Conservation (phyloP, 2,113 vertebrate species). For the Strix aluco region DNA sequence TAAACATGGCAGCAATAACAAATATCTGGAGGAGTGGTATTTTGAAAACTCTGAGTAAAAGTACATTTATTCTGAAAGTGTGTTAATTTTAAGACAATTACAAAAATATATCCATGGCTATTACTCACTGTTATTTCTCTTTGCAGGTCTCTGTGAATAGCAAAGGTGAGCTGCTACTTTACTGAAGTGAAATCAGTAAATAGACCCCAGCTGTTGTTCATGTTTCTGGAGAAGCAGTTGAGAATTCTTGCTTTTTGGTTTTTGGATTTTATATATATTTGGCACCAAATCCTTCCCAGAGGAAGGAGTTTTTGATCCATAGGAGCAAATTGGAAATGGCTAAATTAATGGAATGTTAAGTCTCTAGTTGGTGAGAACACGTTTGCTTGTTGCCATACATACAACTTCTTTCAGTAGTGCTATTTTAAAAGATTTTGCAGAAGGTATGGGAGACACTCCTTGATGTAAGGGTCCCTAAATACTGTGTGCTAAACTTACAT, state of each 20-base stretch:
- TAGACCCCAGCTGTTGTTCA: neutral
- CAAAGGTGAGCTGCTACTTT: slow-evolving; percentile 83
- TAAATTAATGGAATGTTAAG: neutral
- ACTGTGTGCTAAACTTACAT: neutral
- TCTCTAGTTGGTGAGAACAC: neutral
- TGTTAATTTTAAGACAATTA: neutral
- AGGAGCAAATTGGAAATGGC: neutral
- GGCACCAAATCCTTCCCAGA: neutral
- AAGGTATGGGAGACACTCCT: neutral
- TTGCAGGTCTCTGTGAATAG: slow-evolving; percentile 94
- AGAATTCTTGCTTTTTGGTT: neutral
- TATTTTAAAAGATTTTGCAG: neutral
- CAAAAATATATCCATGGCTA: rapidly evolving
- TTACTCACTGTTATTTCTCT: slow-evolving; percentile 35
- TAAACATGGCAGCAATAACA: neutral
- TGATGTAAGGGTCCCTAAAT: neutral
- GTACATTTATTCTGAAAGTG: neutral
- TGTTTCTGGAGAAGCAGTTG: neutral
- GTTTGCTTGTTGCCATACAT: neutral
- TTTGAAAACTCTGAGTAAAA: neutral
- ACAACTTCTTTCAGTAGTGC: neutral
- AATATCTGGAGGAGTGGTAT: neutral
- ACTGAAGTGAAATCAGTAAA: neutral
- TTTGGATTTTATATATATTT: neutral
- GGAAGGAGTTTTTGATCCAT: neutral